Base-by-base conservation (phyloP, 1,140 invertebrate genomes). In the Tetragonula clypearis region DNA sequence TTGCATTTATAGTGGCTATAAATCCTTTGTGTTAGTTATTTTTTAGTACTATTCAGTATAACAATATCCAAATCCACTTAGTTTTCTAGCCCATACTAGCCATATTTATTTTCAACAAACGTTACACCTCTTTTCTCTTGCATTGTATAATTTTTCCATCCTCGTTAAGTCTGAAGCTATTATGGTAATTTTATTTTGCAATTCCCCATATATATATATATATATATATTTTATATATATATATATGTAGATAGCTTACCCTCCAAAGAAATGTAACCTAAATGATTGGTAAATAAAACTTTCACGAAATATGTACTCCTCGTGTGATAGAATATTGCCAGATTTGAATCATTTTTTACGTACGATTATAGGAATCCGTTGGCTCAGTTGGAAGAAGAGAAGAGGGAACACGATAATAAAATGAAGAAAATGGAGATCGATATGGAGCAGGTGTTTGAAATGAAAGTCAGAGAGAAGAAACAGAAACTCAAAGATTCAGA, bases 351-450 rank as follows among this genome's bases (percentile, higher is more conserved):
- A 35, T 26, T 65, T 65, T 23, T 0, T n/a, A 19, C 60, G 53
- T 79, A 17, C 79, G n/a, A 95, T 95, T 93, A 23, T 94, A 98
- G 98, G 97, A 99, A 99, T 96, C 99, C 99, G 73, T 95, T 99
- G 87, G 98, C 98, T 85, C 99, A 99, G 95, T 98, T 99, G 97
- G 99, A 99, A 94, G 99, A 99, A 93, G 99, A 99, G 93, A 99
- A 99, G 93, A 96, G 98, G 80, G 99, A 99, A 92, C 98, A 99
- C 91, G 98, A 99, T 93, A 95, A 96, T 66, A 99, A 99, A 95
- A 99, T 99, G 97, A 98, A 98, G 93, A 99, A 98, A 94, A 98
- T 99, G 97, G 98, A 99, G 93, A 96, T 96, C 75, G 99, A 99
- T 94, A 99, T 99, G 97, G 98, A 99, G 94, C 98, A 99, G 95